Conservation (phyloP, 2,888 invertebrate species). For the Dilophus febrilis region DNA sequence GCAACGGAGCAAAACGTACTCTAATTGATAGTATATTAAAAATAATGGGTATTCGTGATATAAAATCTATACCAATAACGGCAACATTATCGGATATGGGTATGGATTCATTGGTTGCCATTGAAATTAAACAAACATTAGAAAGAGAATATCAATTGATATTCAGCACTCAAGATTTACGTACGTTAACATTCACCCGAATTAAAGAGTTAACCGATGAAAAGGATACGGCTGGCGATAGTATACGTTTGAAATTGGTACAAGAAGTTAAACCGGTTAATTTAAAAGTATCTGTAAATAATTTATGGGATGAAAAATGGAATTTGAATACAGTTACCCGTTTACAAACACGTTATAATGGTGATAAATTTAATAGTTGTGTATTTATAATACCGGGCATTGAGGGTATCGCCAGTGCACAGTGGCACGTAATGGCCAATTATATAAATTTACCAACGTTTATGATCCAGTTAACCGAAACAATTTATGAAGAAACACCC, state of each 20-base stretch:
- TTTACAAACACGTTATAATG: slow-evolving; percentile 28
- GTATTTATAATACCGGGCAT: slow-evolving; percentile 46
- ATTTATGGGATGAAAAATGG: slow-evolving; percentile 41
- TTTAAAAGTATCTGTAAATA: slow-evolving; percentile 39
- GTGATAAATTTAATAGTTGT: slow-evolving; percentile 14
- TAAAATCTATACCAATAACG: slow-evolving; percentile 50
- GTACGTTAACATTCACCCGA: slow-evolving; percentile 41
- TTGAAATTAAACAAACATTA: slow-evolving; percentile 84
- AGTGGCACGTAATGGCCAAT: slow-evolving; percentile 25
- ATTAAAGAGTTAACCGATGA: slow-evolving; percentile 14
- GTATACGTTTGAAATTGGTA: slow-evolving; percentile 21
- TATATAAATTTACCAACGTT: slow-evolving; percentile 16
- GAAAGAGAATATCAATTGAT: slow-evolving; percentile 80
- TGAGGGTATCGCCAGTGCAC: slow-evolving; percentile 40
- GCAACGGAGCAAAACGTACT: slow-evolving; percentile 43
- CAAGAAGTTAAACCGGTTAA: slow-evolving; percentile 26
- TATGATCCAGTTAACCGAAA: slow-evolving; percentile 22
- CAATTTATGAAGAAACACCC: slow-evolving; percentile 17
- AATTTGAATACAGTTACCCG: slow-evolving; percentile 36
- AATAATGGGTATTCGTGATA: slow-evolving; percentile 48
- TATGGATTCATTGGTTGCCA: slow-evolving; percentile 94
- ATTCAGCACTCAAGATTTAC: slow-evolving; percentile 70
- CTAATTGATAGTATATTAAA: slow-evolving; percentile 57
- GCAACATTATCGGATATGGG: slow-evolving; percentile 76
- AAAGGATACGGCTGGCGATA: slow-evolving; percentile 17